Percentiles rank a stretch among this genome's conserved stretches.
These are phyloP conservation scores for Paguma larvata DNA, from an alignment of 2,797 vertebrate species.

Conservation along the genomic window DNA sequence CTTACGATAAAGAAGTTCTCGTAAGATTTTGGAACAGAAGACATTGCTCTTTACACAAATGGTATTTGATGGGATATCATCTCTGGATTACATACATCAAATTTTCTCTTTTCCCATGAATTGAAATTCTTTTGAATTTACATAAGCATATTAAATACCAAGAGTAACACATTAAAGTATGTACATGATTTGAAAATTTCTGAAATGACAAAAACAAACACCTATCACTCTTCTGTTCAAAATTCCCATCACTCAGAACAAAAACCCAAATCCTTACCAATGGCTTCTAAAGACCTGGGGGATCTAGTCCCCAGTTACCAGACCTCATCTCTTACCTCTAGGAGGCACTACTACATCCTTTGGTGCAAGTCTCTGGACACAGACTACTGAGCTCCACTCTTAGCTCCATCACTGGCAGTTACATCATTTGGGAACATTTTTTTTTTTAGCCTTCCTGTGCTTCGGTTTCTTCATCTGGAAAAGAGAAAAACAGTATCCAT, in stretches of 20 bases:
- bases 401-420: background rate
- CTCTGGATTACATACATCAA: constrained; percentile 20
- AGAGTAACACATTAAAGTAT: constrained; percentile 7
- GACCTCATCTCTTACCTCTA: background rate
- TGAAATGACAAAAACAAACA: constrained; percentile 8
- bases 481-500: constrained; percentile 11
- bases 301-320: background rate
- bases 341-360: background rate
- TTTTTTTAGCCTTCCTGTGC: background rate
- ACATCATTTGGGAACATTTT: background rate
- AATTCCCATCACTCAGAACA: background rate
- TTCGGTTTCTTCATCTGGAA: constrained; percentile 38
- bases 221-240: constrained; percentile 7
- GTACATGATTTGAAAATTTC: constrained; percentile 51
- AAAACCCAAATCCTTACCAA: constrained; percentile 14
- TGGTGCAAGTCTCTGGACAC: background rate
- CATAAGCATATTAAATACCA: constrained; percentile 28
- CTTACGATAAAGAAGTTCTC: background rate
- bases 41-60: background rate
- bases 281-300: background rate
- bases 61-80: background rate
- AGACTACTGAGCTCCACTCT: background rate
- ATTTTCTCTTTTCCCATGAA: constrained; percentile 39
- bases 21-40: background rate
- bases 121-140: constrained; percentile 39